These are phyloP conservation scores for Apis dorsata DNA, from an alignment of 1,140 invertebrate species.

Conservation along the genomic window DNA sequence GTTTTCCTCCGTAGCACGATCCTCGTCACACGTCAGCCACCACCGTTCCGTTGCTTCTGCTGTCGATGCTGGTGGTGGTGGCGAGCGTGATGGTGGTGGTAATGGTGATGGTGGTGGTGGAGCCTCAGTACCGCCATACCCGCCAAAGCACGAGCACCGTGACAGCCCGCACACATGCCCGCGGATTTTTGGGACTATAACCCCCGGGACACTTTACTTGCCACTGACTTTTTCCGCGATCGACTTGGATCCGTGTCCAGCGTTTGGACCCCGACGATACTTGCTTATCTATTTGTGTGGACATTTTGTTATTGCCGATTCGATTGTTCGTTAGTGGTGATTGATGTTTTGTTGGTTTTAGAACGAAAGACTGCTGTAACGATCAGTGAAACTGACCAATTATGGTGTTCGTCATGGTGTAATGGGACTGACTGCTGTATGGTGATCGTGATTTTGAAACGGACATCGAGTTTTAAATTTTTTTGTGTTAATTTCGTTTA, in stretches of 20 bases:
- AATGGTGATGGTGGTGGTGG: slow-evolving; percentile 53
- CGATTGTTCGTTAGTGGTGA: background rate
- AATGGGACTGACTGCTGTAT: background rate
- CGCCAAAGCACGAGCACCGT: slow-evolving; percentile 75
- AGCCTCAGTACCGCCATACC: slow-evolving; percentile 78
- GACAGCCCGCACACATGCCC: slow-evolving; percentile 54
- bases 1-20: slow-evolving; percentile 67
- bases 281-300: background rate
- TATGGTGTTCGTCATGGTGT: slow-evolving; percentile 19
- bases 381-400: background rate
- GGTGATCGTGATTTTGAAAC: background rate
- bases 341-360: background rate
- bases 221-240: background rate
- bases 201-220: background rate
- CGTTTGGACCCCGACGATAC: background rate
- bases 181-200: slow-evolving; percentile 30
- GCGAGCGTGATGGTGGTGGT: slow-evolving; percentile 27
- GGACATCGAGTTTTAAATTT: background rate
- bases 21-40: slow-evolving; percentile 71
- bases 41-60: slow-evolving; percentile 59
- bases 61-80: slow-evolving; percentile 33
- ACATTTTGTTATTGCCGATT: background rate
- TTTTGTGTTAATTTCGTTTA: background rate
- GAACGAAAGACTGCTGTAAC: slow-evolving; percentile 17
- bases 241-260: background rate